Evolutionary conservation across 2,113 vertebrate genomes (phyloP).

Genomic region (Chlorodrepanis virens): DNA sequence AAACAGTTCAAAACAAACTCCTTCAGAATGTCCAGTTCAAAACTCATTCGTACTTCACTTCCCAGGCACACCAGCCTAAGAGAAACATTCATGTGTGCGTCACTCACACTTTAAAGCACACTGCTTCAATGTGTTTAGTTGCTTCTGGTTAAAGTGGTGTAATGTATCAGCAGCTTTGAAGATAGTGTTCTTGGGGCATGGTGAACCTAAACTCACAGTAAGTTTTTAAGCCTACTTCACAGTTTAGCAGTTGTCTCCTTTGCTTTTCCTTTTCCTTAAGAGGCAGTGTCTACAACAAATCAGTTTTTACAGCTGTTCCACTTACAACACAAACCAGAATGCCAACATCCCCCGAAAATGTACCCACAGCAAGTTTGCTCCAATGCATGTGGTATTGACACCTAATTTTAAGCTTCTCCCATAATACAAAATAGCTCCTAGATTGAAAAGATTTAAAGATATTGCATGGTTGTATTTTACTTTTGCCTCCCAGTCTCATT

Average conservation of each 20-base stretch:
- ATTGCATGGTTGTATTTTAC: conserved; percentile 49
- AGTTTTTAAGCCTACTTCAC: conserved; percentile 38
- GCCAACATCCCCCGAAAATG: background rate
- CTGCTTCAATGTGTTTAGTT: background rate
- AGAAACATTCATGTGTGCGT: background rate
- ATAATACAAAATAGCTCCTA: conserved; percentile 49
- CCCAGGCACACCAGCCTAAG: background rate
- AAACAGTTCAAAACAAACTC: background rate
- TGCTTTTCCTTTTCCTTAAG: background rate
- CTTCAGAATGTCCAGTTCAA: background rate
- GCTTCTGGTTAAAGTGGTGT: background rate
- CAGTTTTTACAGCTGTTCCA: background rate
- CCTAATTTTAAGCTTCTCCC: conserved; percentile 22
- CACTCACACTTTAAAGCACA: background rate
- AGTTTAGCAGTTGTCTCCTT: conserved; percentile 21
- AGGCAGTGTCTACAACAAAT: background rate
- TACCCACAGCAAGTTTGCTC: conserved; percentile 7
- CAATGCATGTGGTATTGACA: conserved; percentile 4
- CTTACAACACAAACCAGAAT: conserved; percentile 6
- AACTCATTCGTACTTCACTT: background rate
- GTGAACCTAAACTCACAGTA: background rate
- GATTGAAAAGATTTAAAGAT: conserved; percentile 28
- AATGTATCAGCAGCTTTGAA: conserved; percentile 38
- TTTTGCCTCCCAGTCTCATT: conserved; percentile 56
- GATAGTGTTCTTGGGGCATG: background rate